These are phyloP conservation scores for Proctacanthus coquilletti DNA, from an alignment of 1,140 invertebrate species.

Conservation along the genomic window DNA sequence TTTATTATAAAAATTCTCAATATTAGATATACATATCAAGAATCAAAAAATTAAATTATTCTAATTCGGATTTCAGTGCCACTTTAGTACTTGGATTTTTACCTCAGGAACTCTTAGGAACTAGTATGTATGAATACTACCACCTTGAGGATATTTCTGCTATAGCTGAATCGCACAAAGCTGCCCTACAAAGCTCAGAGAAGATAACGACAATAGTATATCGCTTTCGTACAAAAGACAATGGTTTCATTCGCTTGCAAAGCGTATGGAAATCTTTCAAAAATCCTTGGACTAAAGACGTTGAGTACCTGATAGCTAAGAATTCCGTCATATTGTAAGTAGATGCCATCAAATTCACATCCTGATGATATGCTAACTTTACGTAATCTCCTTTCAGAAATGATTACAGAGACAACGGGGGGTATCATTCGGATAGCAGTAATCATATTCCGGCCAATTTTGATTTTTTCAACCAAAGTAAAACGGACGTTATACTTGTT, in stretches of 20 bases:
- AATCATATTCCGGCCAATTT: slow-evolving; percentile 35
- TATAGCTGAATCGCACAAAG: slow-evolving; percentile 72
- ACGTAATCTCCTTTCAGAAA: neutral
- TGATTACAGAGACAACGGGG: neutral
- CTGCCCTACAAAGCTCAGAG: slow-evolving; percentile 50
- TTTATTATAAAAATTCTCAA: too few species aligned
- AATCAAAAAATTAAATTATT: slow-evolving; percentile 1
- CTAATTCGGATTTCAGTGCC: slow-evolving; percentile 40
- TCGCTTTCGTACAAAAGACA: slow-evolving; percentile 64
- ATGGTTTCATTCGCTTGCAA: slow-evolving; percentile 52
- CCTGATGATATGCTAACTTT: neutral
- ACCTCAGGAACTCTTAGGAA: slow-evolving; percentile 82
- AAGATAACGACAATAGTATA: slow-evolving; percentile 54
- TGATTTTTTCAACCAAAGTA: slow-evolving; percentile 43
- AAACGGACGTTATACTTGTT: too few species aligned
- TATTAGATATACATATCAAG: slow-evolving; percentile 3
- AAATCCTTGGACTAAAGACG: slow-evolving; percentile 86
- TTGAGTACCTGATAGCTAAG: slow-evolving; percentile 75
- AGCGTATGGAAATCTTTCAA: slow-evolving; percentile 76
- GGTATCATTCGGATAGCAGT: slow-evolving; percentile 30
- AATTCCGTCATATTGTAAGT: slow-evolving; percentile 57
- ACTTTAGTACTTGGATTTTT: slow-evolving; percentile 78
- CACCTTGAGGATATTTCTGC: slow-evolving; percentile 67
- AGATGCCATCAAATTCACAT: slow-evolving; percentile 7
- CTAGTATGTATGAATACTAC: slow-evolving; percentile 88